Evolutionary conservation across 2,797 vertebrate genomes (phyloP), one percentile per base, ranked within the genome.

Genomic region (Sebastes jordani): DNA sequence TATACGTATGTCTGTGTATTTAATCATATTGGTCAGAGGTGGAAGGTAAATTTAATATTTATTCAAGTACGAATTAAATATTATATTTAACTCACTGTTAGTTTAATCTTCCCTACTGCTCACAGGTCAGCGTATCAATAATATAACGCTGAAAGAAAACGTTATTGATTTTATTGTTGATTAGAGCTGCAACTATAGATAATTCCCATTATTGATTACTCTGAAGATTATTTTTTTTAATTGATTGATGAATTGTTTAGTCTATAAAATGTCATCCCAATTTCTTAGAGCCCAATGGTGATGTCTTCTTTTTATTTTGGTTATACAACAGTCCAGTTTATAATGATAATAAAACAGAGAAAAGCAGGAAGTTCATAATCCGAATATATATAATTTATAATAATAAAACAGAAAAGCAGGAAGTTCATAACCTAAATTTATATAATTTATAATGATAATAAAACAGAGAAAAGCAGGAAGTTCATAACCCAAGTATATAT

Each of bases 1-100:
- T 81, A 69, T 67, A 58, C 54, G 2, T 63, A 30, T 84, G 30
- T 63, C 30, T 84, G 49, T 78, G 16, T 67, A 54, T 46, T 63
- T 78, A 49, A 34, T 55, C 49, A 36, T 61, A 36, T 61, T 74
- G 32, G 52, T 56, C 23, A 38, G 5, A 69, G 59, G 1, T 75
- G 20, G 7, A 81, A 65, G 56, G 16, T 38, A 46, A 68, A 75
- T 34, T 60, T 22, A 70, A 52, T 14, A 64, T 36, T 36, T 38
- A 42, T 56, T 63, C 6, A 30, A 71, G 52, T 42, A 16, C 4
- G 25, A 27, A 46, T 1, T 46, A 46, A 1, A 46, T 18, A 46
- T 46, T 46, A 18, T 6, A 18, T 49, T 10, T 52, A n/a, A 14
- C 1, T 6, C 32, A 49, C 11, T 76, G 5, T 29, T 18, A 54